These are phyloP conservation scores for Aquatica leii DNA, from an alignment of 2,888 invertebrate genomes.

Conservation along the genomic window DNA sequence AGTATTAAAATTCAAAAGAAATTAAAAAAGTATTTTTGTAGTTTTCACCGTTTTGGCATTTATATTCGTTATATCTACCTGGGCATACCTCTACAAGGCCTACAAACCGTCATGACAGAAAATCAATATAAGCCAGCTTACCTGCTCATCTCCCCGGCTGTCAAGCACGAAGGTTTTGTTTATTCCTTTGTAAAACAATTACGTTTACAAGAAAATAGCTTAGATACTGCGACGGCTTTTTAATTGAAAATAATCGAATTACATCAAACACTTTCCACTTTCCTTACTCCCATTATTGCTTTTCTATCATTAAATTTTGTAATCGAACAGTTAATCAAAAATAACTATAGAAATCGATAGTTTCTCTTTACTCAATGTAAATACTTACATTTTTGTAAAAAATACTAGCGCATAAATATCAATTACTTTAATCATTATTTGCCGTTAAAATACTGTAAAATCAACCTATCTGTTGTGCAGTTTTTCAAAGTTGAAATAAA, in stretches of 20 bases:
- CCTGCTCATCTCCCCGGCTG: conserved; percentile 36
- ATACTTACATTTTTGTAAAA: neutral
- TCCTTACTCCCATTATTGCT: no score
- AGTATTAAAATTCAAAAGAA: no score
- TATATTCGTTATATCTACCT: conserved; percentile 35
- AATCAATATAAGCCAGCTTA: conserved; percentile 38
- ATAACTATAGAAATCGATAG: no score
- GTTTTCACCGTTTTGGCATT: conserved; percentile 29
- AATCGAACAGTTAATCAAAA: no score
- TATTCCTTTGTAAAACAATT: conserved; percentile 26
- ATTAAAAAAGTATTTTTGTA: conserved; percentile 21
- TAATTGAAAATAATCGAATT: conserved; percentile 1
- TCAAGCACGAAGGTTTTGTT: conserved; percentile 36
- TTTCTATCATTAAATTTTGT: no score
- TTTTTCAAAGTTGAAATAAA: neutral
- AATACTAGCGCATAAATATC: no score
- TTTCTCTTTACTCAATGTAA: neutral
- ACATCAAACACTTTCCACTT: neutral
- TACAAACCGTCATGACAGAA: conserved; percentile 34
- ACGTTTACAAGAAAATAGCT: conserved; percentile 1
- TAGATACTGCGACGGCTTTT: neutral
- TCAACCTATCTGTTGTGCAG: no score
- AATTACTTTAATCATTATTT: no score
- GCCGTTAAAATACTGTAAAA: neutral
- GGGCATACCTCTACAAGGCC: conserved; percentile 36